These are phyloP conservation scores for Oithona nana DNA, from an alignment of 2,888 invertebrate species.

Conservation along the genomic window DNA sequence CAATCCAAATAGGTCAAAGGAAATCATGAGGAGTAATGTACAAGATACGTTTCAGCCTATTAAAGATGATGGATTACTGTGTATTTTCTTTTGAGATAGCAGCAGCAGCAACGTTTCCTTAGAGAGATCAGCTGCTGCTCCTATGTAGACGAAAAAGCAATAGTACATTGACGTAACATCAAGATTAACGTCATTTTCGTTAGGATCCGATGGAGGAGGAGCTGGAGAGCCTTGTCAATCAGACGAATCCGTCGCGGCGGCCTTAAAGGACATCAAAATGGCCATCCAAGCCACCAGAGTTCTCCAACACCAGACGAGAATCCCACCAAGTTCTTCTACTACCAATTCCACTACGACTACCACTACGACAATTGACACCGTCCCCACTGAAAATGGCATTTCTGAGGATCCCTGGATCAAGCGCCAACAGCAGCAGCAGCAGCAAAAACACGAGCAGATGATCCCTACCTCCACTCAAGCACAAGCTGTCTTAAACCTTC, in stretches of 20 bases:
- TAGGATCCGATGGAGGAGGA: too few relatives aligned
- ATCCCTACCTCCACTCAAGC: neutral
- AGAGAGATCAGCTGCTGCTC: too few relatives aligned
- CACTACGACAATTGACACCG: neutral
- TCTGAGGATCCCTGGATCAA: neutral
- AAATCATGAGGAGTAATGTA: too few relatives aligned
- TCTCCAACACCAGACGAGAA: conserved; percentile 28
- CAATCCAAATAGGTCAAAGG: too few relatives aligned
- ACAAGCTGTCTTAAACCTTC: neutral
- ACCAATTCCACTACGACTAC: neutral
- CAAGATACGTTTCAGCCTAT: too few relatives aligned
- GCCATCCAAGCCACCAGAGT: conserved; percentile 52
- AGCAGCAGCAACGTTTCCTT: too few relatives aligned
- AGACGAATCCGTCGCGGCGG: conserved; percentile 35
- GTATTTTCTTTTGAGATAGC: too few relatives aligned
- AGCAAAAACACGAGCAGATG: neutral
- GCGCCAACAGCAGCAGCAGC: neutral
- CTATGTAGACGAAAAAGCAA: too few relatives aligned
- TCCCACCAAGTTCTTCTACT: neutral
- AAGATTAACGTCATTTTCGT: too few relatives aligned
- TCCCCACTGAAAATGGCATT: neutral
- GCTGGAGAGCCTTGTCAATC: neutral
- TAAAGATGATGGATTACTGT: too few relatives aligned
- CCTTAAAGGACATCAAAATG: conserved; percentile 62
- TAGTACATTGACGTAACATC: too few relatives aligned